phyloP scores from a whole-genome alignment of 2,888 invertebrate genomes.

The Cylindroiulus punctatus region DNA sequence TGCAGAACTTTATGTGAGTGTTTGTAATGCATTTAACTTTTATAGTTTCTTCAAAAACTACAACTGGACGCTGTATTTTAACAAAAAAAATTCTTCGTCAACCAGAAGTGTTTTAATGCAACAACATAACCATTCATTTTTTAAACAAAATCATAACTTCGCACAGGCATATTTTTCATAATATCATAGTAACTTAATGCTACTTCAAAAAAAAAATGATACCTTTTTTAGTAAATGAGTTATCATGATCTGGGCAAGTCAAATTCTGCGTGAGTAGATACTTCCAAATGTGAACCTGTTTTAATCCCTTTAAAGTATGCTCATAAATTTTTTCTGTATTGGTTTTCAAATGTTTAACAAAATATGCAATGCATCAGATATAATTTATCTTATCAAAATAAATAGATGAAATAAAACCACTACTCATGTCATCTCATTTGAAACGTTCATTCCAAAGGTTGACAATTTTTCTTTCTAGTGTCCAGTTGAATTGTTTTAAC shows the following conservation, averaged over 20 bases:
- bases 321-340: background rate
- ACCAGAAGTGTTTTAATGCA: background rate
- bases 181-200: background rate
- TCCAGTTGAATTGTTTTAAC: constrained; percentile 35
- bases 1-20: constrained; percentile 14
- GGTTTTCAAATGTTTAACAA: background rate
- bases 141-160: background rate
- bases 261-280: too few species aligned
- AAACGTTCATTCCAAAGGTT: background rate
- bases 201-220: background rate
- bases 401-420: background rate
- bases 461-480: background rate
- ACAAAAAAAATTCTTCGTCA: background rate
- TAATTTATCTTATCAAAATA: background rate
- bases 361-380: background rate
- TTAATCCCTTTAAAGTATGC: background rate
- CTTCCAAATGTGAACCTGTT: too few species aligned
- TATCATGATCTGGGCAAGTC: background rate
- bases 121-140: background rate
- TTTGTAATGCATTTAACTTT: constrained; percentile 11
- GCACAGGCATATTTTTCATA: too few species aligned
- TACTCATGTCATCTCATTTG: background rate
- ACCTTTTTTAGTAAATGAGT: background rate
- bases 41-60: background rate
- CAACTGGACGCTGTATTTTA: background rate